These are phyloP conservation scores for Bombus cullumanus DNA, from an alignment of 1,140 invertebrate genomes.

Conservation along the genomic window DNA sequence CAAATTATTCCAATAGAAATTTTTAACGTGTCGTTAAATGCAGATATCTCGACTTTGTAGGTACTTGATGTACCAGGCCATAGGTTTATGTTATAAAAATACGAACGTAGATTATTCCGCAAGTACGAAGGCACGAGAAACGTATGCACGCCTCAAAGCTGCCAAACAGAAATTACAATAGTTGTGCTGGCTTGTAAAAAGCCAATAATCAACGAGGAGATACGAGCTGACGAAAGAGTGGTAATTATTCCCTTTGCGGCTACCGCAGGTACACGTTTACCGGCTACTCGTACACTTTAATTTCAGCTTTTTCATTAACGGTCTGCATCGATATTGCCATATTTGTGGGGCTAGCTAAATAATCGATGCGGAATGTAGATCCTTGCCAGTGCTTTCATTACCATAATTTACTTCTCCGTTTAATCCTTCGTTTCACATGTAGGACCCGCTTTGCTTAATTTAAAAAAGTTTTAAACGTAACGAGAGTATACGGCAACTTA, in stretches of 20 bases:
- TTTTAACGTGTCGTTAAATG: fast-evolving
- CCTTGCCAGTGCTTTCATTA: background rate
- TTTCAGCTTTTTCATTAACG: constrained; percentile 46
- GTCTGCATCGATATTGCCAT: constrained; percentile 12
- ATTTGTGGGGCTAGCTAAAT: constrained; percentile 9
- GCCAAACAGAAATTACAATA: background rate
- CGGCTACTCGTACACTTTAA: constrained; percentile 3
- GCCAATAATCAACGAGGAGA: background rate
- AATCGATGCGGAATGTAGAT: background rate
- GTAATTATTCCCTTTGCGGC: background rate
- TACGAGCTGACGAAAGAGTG: background rate
- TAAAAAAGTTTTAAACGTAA: no score
- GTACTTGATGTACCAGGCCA: fast-evolving
- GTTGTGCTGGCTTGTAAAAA: background rate
- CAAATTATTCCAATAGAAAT: no score
- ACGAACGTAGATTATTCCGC: background rate
- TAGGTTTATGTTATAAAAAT: fast-evolving
- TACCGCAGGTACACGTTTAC: constrained; percentile 6
- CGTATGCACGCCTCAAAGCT: background rate
- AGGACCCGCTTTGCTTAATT: no score
- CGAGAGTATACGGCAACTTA: no score
- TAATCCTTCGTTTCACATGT: background rate
- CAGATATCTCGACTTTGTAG: no score
- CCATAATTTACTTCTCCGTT: background rate
- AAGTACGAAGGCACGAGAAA: no score